Percentiles rank a stretch among this genome's conserved stretches.
These are phyloP conservation scores for Plusia festucae DNA, from an alignment of 2,888 invertebrate genomes.

Conservation along the genomic window DNA sequence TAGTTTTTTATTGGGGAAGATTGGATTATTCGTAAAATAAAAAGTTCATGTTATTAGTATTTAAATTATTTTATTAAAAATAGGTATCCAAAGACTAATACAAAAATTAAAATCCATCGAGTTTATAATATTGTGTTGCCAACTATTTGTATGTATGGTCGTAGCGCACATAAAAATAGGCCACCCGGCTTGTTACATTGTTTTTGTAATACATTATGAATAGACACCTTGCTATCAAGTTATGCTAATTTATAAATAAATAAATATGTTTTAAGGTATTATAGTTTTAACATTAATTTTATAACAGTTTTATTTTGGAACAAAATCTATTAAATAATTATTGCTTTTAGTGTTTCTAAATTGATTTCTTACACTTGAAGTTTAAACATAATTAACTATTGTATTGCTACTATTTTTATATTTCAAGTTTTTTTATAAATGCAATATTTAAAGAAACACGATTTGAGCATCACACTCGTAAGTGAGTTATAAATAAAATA, in stretches of 20 bases:
- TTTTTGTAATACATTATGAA: constrained; percentile 26
- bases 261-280: not conserved
- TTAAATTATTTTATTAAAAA: constrained; percentile 87
- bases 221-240: constrained; percentile 35
- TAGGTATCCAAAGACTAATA: constrained; percentile 85
- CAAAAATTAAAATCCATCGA: constrained; percentile 81
- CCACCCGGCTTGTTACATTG: constrained; percentile 39
- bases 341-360: not conserved
- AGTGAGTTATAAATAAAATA: constrained; percentile 31
- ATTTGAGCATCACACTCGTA: constrained; percentile 20
- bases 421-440: constrained; percentile 18
- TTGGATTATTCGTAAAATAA: constrained; percentile 7
- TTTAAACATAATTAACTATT: not conserved
- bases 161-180: constrained; percentile 71
- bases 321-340: not conserved
- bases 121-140: constrained; percentile 61
- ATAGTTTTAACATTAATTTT: not conserved
- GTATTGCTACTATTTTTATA: not conserved
- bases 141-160: constrained; percentile 58
- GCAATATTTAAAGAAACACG: constrained; percentile 36
- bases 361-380: not conserved
- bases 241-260: not conserved
- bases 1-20: too few relatives aligned
- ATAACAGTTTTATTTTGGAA: not conserved
- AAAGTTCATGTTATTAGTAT: constrained; percentile 64